Evolutionary conservation across 1,140 invertebrate species (phyloP).

Genomic region (Acyrthosiphon pisum): DNA sequence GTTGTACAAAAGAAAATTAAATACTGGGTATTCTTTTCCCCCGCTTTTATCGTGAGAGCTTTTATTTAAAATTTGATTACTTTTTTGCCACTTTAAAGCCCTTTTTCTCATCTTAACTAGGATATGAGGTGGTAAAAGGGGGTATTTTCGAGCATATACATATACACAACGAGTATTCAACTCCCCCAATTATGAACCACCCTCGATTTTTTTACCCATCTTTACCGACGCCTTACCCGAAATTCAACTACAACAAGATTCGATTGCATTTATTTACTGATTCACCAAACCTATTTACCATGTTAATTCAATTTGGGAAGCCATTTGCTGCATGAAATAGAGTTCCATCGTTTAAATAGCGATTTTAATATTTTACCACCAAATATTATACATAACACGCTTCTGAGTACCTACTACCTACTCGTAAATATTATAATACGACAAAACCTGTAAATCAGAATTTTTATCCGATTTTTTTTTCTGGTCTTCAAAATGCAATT

Average conservation of each 20-base stretch:
- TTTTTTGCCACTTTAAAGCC: conserved; percentile 56
- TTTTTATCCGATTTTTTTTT: conserved; percentile 2
- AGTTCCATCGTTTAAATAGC: background rate
- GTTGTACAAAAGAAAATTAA: conserved; percentile 54
- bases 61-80: conserved; percentile 58
- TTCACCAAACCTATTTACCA: conserved; percentile 27
- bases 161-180: background rate
- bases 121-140: conserved; percentile 42
- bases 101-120: conserved; percentile 52
- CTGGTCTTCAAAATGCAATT: background rate
- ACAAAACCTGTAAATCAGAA: background rate
- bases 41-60: conserved; percentile 45
- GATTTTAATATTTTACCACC: background rate
- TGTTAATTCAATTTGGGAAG: conserved; percentile 29
- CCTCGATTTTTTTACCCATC: conserved; percentile 10
- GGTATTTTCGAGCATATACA: conserved; percentile 14
- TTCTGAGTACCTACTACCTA: background rate
- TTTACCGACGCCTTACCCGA: background rate
- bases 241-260: conserved; percentile 32
- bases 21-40: conserved; percentile 42
- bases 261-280: conserved; percentile 31
- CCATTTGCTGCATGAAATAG: background rate
- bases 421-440: background rate
- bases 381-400: background rate
- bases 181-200: conserved; percentile 44